Evolutionary conservation across 1,140 invertebrate genomes (phyloP), one percentile per base, ranked within the genome.

Genomic region (Apocrypta bakeri): DNA sequence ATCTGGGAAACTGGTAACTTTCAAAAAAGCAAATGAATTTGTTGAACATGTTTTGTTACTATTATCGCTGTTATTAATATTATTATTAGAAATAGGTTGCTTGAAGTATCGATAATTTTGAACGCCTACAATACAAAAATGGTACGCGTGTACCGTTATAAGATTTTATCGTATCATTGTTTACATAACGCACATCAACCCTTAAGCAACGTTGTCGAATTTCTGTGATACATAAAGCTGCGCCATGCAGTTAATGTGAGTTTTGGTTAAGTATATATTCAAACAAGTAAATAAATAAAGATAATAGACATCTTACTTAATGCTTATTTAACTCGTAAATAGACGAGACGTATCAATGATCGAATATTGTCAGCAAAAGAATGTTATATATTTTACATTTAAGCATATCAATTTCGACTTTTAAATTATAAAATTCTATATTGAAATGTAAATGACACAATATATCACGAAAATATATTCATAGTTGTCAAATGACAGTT

Each of bases 151-250:
- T 81, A 81, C 33, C 56, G 25, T 64, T 81, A 29, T 64, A 56
- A 48, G 66, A 14, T 74, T 66, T 29, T 1, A 68, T 24, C 25
- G 61, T 80, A n/a, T 80, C 42, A 27, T 17, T 80, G 73, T 81
- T 74, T 68, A 68, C 61, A 75, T 48, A 56, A 81, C 42, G 72
- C 37, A 75, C 40, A 48, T 81, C 64, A 81, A 81, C 56, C 72
- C 61, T 75, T 68, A 56, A 48, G 27, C 37, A 81, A 75, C 27
- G 24, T 68, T 81, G 48, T 80, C 69, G 78, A 80, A 80, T 80
- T 80, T 3, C 78, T 80, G 78, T 80, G 48, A 37, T 72, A 37
- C 9, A 61, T n/a, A 33, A 64, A 64, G 11, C 2, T 74, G 27
- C 31, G 14, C 37, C 37, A 21, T n/a, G 14, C 17, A 17, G 37